Base-by-base conservation (phyloP, 2,888 invertebrate species). In the Danaus chrysippus region DNA sequence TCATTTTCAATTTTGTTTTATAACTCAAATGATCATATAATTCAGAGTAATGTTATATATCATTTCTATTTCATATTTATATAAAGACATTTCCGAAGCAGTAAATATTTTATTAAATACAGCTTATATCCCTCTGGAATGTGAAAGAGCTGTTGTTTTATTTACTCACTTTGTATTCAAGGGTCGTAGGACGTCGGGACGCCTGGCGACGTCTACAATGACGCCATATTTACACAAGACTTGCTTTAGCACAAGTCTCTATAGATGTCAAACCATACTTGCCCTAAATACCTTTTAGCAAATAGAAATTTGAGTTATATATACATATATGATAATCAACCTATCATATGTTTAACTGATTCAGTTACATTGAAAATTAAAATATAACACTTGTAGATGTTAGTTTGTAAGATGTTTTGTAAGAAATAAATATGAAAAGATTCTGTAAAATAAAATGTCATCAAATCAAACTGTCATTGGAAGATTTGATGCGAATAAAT, bases 141-240 rank as follows among this genome's bases (percentile, higher is more conserved):
- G 54, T 15, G 13, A 34, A 59, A 34, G 23, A 52, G 42, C 44
- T 59, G 56, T 63, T 66, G 61, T 64, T 65, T 62, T 66, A 63
- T 69, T 70, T 69, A 67, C 64, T 62, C 64, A 63, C 63, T 59
- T 61, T 53, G 57, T 58, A 41, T 57, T 70, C 63, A 62, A 46
- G 68, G 59, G 70, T 64, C 65, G 63, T 62, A 60, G 63, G 79
- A 79, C 82, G 81, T 69, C 79, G 74, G 70, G 76, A 73, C 71
- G 76, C 73, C 76, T 70, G 79, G 72, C 76, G 68, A 61, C 68
- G 61, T 61, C 66, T 59, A 59, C 62, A 64, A 66, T 67, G 71
- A 68, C 69, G 67, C 63, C 67, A 70, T 68, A 64, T 74, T 71
- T 71, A 70, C 71, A 67, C 67, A 66, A 65, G 67, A 71, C 67